A percentile compares a stretch with the other conserved stretches of the same genome.
These are phyloP conservation scores for Conomelus anceps DNA, from an alignment of 2,888 invertebrate genomes.

Conservation along the genomic window DNA sequence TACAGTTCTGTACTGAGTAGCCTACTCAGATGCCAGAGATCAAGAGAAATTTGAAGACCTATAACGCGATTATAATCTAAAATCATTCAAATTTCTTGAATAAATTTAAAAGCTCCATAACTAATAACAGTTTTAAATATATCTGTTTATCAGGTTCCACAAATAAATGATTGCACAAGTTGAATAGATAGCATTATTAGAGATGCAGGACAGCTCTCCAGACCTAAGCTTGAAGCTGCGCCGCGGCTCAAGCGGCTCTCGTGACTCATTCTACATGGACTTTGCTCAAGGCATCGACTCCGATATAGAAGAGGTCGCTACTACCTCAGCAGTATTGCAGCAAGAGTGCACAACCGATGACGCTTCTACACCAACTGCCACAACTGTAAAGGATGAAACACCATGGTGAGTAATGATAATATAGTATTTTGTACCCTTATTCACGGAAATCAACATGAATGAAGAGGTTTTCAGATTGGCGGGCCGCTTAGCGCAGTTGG, in stretches of 20 bases:
- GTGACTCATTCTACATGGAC: conserved; percentile 86
- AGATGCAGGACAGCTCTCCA: conserved; percentile 70
- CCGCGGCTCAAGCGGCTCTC: conserved; percentile 77
- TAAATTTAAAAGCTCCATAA: neutral
- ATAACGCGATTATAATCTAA: no score
- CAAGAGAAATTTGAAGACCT: no score
- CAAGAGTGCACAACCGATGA: conserved; percentile 29
- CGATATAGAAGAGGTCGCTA: conserved; percentile 76
- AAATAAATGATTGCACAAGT: neutral
- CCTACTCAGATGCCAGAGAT: no score
- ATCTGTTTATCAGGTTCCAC: neutral
- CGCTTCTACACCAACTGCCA: conserved; percentile 33
- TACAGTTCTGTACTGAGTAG: no score
- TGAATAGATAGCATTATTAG: conserved; percentile 14
- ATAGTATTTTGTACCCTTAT: no score
- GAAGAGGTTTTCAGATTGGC: neutral
- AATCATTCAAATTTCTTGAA: no score
- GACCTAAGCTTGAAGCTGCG: conserved; percentile 78
- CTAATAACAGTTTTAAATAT: neutral
- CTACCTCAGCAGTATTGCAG: conserved; percentile 42
- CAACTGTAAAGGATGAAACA: conserved; percentile 32
- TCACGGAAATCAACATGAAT: neutral
- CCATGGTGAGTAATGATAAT: conserved; percentile 25
- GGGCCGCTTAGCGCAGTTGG: no score
- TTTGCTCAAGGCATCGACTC: conserved; percentile 83